Evolutionary conservation across 2,888 invertebrate species (phyloP), one percentile per base, ranked within the genome.

Genomic region (Harpagoxenus sublaevis): DNA sequence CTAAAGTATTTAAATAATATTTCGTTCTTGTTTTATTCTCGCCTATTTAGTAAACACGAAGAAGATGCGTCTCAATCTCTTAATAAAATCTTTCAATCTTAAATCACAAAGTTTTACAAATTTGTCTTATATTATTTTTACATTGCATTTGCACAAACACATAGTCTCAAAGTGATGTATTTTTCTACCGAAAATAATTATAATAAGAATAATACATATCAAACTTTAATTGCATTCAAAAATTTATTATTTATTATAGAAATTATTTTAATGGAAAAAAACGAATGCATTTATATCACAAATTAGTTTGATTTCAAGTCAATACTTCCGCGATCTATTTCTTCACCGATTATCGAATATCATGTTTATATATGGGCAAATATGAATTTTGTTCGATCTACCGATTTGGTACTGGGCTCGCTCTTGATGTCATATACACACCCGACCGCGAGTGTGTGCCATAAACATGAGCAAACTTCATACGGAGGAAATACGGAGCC

Each of bases 381-480:
- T 55, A 45, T 55, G 66, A 66, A 57, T 45, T 9, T 66, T 15
- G 9, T 45, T 35, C 2, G n/a, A 55, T 10, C 51, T 75, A 62
- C 4, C 15, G 31, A 23, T 66, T 15, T 18, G 12, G 0, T 31
- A 55, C 15, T 57, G 3, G 1, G 1, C 55, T 77, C 3, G 53
- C 8, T 65, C 28, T 65, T 39, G 9, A 42, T n/a, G n/a, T 42
- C 5, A 6, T 28, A 23, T 39, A 42, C n/a, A 68, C 18, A 53
- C 39, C 51, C 39, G 3, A 4, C 4, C 35, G 12, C n/a, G n/a
- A 35, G n/a, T n/a, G n/a, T 48, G 6, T 31, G n/a, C n/a, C 48
- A 62, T 31, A 45, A 62, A 78, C 45, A 42, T 48, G 45, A 71
- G 71, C 28, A 70, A 71, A 70, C 12, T 60, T 57, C 12, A 53